Evolutionary conservation across 2,888 invertebrate species (phyloP).

Genomic region (Leptinotarsa tumamoca): DNA sequence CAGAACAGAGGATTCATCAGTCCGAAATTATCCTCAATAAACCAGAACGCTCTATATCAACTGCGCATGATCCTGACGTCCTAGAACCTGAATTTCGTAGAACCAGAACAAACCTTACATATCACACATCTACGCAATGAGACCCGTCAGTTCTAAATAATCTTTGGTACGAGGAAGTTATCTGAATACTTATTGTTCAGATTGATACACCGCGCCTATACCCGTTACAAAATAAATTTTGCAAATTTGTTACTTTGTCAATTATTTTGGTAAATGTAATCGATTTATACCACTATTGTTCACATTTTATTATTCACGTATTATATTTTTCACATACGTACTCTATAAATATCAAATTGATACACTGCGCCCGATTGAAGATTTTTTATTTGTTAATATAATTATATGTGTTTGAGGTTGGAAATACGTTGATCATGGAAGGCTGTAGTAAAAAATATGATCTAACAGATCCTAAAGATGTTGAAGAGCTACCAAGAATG

Average conservation of each 20-base stretch:
- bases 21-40: no score
- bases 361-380: no score
- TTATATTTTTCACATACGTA: no score
- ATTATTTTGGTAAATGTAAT: slow-evolving; percentile 10
- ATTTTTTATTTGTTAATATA: no score
- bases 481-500: not conserved
- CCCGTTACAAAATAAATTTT: slow-evolving; percentile 13
- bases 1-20: no score
- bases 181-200: not conserved
- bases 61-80: no score
- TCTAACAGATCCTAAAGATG: slow-evolving; percentile 20
- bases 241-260: slow-evolving; percentile 21
- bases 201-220: not conserved
- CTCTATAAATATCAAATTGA: no score
- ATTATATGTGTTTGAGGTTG: no score
- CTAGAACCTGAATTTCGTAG: no score
- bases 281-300: slow-evolving; percentile 17
- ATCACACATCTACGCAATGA: not conserved
- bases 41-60: no score
- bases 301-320: not conserved
- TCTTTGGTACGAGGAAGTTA: not conserved
- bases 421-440: not conserved
- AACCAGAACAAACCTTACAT: no score
- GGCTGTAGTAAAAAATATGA: slow-evolving; percentile 26
- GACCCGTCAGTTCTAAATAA: slow-evolving; percentile 14